A percentile compares a stretch with the other conserved stretches of the same genome.
Evolutionary conservation across 2,113 vertebrate species (phyloP).

Genomic region (Neotragus pygmaeus): DNA sequence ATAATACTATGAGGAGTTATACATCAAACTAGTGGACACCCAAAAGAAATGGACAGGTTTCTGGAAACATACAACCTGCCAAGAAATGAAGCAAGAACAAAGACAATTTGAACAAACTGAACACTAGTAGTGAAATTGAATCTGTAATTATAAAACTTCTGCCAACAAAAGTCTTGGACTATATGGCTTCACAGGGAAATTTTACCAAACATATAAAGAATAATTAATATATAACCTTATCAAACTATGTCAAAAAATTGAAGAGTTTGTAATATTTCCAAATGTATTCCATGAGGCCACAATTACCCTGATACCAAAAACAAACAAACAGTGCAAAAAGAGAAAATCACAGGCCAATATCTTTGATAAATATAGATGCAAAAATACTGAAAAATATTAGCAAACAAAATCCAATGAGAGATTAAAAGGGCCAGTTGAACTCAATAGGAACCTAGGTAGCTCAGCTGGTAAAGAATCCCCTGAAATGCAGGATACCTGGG

Average conservation of each 20-base stretch:
- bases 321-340: neutral
- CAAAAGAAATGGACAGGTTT: neutral
- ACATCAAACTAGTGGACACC: neutral
- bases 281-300: neutral
- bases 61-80: neutral
- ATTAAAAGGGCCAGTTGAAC: neutral
- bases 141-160: neutral
- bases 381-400: neutral
- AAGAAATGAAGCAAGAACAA: neutral
- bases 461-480: neutral
- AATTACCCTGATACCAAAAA: neutral
- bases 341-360: neutral
- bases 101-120: neutral
- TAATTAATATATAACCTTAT: neutral
- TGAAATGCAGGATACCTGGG: neutral
- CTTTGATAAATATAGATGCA: neutral
- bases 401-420: neutral
- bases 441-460: neutral
- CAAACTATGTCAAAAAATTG: neutral
- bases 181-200: neutral
- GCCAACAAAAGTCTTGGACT: neutral
- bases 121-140: neutral
- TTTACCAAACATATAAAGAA: neutral
- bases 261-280: fast-evolving
- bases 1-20: neutral